Evolutionary conservation across 2,888 invertebrate species (phyloP).

Genomic region (Leptopilina syphax): DNA sequence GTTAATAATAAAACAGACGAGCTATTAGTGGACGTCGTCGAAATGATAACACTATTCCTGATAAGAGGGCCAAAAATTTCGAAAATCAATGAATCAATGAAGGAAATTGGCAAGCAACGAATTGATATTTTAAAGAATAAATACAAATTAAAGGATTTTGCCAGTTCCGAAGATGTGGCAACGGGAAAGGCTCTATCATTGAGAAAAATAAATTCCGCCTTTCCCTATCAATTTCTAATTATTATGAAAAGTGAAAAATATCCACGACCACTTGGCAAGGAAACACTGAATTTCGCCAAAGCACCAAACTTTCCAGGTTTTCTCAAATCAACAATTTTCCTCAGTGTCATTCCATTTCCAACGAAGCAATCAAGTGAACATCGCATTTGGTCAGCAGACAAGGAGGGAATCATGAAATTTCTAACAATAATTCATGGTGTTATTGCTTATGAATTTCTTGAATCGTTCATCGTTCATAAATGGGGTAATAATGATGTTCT

Average conservation of each 20-base stretch:
- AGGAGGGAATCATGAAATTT: slow-evolving; percentile 10
- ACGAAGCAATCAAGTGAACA: not conserved
- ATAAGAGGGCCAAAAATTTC: slow-evolving; percentile 23
- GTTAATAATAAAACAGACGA: not conserved
- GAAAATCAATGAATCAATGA: not conserved
- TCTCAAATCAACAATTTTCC: not conserved
- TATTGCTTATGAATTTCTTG: not conserved
- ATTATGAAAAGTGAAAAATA: not conserved
- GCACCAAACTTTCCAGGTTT: slow-evolving; percentile 10
- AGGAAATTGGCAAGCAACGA: not conserved
- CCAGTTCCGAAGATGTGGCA: slow-evolving; percentile 20
- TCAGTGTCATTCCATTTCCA: slow-evolving; percentile 27
- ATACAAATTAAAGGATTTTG: slow-evolving; percentile 24
- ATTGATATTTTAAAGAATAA: not conserved
- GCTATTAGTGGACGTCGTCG: not conserved
- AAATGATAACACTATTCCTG: not conserved
- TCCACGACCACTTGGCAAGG: not conserved
- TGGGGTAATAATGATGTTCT: not conserved
- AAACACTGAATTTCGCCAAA: not conserved
- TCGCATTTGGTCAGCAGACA: not conserved
- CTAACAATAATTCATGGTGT: not conserved
- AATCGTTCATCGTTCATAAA: not conserved
- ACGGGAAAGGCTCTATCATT: not conserved
- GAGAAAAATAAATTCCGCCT: not conserved
- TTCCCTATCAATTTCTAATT: slow-evolving; percentile 18